Base-by-base conservation (phyloP, 2,797 vertebrate species). In the Champsocephalus gunnari region DNA sequence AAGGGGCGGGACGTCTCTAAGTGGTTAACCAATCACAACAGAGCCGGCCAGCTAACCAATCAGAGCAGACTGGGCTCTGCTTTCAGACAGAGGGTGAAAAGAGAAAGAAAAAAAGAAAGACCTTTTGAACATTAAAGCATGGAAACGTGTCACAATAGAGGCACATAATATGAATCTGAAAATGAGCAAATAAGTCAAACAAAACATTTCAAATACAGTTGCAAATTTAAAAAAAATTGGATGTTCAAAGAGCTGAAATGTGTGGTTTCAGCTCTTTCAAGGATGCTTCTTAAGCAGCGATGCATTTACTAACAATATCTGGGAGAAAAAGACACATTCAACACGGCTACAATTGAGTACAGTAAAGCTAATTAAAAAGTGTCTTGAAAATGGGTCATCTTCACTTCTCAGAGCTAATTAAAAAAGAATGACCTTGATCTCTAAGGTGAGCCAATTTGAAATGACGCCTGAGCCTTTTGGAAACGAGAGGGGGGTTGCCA, bases 281-380 rank as follows among this genome's bases (percentile, higher is more conserved):
- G 11, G 19, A 24, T 16, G 17, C 9, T 19, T 69, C 41, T 65
- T 53, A 81, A 51, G 79, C 62, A 63, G 53, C 2, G 3, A 63
- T 17, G 41, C 38, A 61, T 88, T 84, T 67, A 81, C 67, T 43
- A 34, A 75, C 75, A 77, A 58, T 47, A 56, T 80, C 16, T 75
- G 28, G 73, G 62, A 79, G 75, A 85, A 58, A 60, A 41, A 73
- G 84, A 88, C 71, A 57, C 74, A 85, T 81, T 85, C 14, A 77
- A 83, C 61, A 66, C 0, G 45, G 24, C 55, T 75, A 56, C 84
- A 88, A 90, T 85, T 87, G 84, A 88, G 80, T 85, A 87, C 84
- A 86, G 86, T 88, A 71, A 67, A 78, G 83, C 90, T 89, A 90
- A 92, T 94, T 90, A 88, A 90, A 91, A 87, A 80, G 61, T 41